phyloP scores from a whole-genome alignment of 2,113 vertebrate genomes.

The Rana temporaria region DNA sequence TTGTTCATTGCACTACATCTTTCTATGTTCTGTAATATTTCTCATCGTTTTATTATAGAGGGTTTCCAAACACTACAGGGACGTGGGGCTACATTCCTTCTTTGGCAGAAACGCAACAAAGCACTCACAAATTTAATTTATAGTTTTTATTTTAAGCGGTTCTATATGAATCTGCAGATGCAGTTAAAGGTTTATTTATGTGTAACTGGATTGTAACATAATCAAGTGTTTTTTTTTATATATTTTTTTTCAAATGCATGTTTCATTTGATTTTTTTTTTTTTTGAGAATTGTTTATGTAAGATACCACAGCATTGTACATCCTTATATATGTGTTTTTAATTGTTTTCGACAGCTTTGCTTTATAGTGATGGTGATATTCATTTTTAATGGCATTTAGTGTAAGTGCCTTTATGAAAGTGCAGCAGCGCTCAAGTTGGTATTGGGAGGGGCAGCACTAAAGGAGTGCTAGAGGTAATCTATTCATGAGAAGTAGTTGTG shows the following conservation, averaged over 20 bases:
- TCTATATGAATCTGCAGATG: neutral
- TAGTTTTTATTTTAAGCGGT: neutral
- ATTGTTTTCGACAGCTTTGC: too few species aligned
- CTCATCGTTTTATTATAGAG: neutral
- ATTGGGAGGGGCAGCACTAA: too few species aligned
- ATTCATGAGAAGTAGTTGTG: too few species aligned
- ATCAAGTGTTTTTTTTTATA: neutral
- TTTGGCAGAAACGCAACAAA: neutral
- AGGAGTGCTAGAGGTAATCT: too few species aligned
- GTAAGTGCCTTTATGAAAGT: too few species aligned
- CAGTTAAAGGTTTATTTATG: neutral
- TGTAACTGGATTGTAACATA: constrained; percentile 10
- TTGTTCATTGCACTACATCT: constrained; percentile 27
- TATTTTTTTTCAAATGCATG: neutral
- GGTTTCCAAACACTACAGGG: constrained; percentile 14
- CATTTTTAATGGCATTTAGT: too few species aligned
- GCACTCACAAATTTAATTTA: neutral
- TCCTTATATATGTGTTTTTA: too few species aligned
- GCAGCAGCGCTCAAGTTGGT: too few species aligned
- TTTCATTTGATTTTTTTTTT: neutral
- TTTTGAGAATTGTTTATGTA: too few species aligned
- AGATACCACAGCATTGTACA: too few species aligned
- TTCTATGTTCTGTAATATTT: neutral
- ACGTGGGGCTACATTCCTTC: constrained; percentile 15
- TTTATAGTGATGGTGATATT: too few species aligned